Percentiles rank a stretch among this genome's conserved stretches.
phyloP scores from a whole-genome alignment of 2,888 invertebrate species.

The Cerastoderma edule region DNA sequence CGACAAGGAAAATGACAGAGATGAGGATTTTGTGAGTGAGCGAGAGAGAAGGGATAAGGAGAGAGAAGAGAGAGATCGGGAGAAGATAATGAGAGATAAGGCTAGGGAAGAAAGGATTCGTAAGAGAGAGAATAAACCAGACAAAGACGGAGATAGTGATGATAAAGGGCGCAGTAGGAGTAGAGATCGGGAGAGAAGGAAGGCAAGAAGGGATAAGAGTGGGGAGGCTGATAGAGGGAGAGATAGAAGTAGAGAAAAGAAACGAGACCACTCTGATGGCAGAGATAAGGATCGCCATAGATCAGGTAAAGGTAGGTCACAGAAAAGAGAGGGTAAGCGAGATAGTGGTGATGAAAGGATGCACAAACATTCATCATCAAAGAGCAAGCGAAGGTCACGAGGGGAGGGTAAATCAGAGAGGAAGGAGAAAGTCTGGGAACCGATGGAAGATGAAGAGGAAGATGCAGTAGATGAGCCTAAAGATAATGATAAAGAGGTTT shows the following conservation, averaged over 20 bases:
- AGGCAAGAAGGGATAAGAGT: slow-evolving; percentile 15
- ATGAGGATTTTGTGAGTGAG: slow-evolving; percentile 46
- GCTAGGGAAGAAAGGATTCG: slow-evolving; percentile 15
- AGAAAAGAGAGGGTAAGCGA: slow-evolving; percentile 31
- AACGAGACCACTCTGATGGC: slow-evolving; percentile 35
- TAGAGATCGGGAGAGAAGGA: slow-evolving; percentile 34
- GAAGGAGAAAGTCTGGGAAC: slow-evolving; percentile 58
- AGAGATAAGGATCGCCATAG: slow-evolving; percentile 45
- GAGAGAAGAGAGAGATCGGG: slow-evolving; percentile 38
- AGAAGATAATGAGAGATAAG: slow-evolving; percentile 40
- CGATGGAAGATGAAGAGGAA: slow-evolving; percentile 64
- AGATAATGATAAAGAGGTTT: slow-evolving; percentile 37
- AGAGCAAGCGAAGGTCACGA: slow-evolving; percentile 43
- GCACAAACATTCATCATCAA: slow-evolving; percentile 33
- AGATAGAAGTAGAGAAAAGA: slow-evolving; percentile 39
- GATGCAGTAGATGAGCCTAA: slow-evolving; percentile 56
- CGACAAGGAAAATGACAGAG: slow-evolving; percentile 48
- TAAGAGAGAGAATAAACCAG: slow-evolving; percentile 12
- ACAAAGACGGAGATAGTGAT: slow-evolving; percentile 17
- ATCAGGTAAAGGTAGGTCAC: slow-evolving; percentile 53
- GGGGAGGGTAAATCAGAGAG: slow-evolving; percentile 56
- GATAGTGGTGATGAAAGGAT: slow-evolving; percentile 47
- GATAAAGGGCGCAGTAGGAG: slow-evolving; percentile 17
- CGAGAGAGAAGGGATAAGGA: slow-evolving; percentile 45
- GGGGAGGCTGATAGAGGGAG: slow-evolving; percentile 23